These are phyloP conservation scores for Oenanthe oenanthe DNA, from an alignment of 2,113 vertebrate genomes.

Conservation along the genomic window DNA sequence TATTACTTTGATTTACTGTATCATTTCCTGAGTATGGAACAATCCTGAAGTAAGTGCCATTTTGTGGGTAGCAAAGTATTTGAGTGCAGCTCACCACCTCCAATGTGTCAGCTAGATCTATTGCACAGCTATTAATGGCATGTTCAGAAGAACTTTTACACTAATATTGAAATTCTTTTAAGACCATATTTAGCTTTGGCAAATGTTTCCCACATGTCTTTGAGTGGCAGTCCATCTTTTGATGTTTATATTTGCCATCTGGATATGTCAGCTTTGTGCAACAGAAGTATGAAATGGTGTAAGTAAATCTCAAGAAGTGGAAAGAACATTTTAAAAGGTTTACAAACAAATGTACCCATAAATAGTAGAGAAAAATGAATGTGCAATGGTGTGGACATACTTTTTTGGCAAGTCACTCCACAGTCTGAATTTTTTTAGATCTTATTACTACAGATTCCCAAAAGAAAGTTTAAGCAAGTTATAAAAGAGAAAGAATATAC, in stretches of 20 bases:
- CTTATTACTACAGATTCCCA: neutral
- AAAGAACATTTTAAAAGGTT: slow-evolving; percentile 17
- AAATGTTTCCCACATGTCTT: slow-evolving; percentile 49
- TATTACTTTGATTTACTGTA: neutral
- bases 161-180: slow-evolving; percentile 8
- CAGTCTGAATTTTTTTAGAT: neutral
- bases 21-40: neutral
- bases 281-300: neutral
- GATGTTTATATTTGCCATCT: slow-evolving; percentile 64
- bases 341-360: slow-evolving; percentile 28
- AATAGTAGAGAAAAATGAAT: neutral
- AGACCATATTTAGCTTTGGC: slow-evolving; percentile 3
- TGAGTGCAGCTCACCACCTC: slow-evolving; percentile 15
- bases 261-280: slow-evolving; percentile 56
- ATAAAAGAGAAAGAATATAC: neutral
- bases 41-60: neutral
- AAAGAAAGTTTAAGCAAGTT: neutral
- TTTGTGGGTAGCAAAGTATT: slow-evolving; percentile 26
- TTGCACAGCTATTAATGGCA: neutral
- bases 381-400: neutral
- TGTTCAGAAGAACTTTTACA: neutral
- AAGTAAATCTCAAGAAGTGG: slow-evolving; percentile 16
- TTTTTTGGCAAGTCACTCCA: neutral
- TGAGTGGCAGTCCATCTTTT: slow-evolving; percentile 49
- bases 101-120: neutral